Evolutionary conservation across 2,113 vertebrate species (phyloP).

Genomic region (Agapornis roseicollis): DNA sequence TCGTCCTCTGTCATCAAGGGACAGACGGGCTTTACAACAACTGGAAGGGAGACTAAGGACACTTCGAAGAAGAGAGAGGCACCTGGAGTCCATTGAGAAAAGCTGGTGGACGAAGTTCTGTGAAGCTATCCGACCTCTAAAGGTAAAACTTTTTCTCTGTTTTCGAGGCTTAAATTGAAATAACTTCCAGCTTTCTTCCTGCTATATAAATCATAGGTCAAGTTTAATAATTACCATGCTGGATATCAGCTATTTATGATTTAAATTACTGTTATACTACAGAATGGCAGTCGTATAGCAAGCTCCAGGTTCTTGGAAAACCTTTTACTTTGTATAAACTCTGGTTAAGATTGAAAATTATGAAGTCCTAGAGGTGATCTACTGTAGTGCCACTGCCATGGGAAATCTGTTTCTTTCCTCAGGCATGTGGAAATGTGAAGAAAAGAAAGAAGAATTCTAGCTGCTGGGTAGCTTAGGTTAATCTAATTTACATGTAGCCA

Average conservation of each 20-base stretch:
- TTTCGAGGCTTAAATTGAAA: not conserved
- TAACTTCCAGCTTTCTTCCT: not conserved
- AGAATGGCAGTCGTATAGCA: not conserved
- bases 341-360: not conserved
- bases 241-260: not conserved
- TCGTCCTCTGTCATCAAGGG: conserved; percentile 87
- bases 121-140: conserved; percentile 86
- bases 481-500: not conserved
- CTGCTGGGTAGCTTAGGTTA: not conserved
- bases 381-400: not conserved
- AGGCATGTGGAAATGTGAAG: not conserved
- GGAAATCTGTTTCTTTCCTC: not conserved
- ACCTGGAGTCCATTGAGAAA: conserved; percentile 89
- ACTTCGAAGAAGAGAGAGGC: conserved; percentile 85
- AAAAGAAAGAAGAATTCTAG: not conserved
- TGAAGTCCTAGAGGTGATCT: not conserved
- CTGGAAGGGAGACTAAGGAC: conserved; percentile 87
- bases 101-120: conserved; percentile 93
- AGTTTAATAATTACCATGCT: not conserved
- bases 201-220: not conserved
- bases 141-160: conserved; percentile 73
- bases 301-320: not conserved
- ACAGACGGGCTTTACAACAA: conserved; percentile 85
- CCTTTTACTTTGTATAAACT: not conserved
- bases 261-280: not conserved